Percentiles rank a stretch among this genome's conserved stretches.
phyloP scores from a whole-genome alignment of 2,113 vertebrate genomes.

The Pagrus major region DNA sequence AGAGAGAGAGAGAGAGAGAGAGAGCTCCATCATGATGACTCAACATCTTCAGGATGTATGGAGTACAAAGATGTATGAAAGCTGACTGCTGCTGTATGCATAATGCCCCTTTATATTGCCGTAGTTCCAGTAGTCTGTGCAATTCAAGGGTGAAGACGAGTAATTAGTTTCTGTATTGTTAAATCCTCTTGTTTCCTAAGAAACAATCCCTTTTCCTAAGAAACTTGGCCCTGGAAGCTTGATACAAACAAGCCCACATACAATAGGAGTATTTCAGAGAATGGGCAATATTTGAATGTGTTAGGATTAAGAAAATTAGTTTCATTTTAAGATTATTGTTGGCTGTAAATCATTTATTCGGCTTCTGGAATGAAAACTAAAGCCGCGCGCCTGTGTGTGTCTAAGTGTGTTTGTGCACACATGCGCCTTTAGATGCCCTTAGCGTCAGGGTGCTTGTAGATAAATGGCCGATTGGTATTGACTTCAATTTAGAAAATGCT shows the following conservation, averaged over 20 bases:
- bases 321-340: slow-evolving; percentile 58
- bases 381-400: not conserved
- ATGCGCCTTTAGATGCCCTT: slow-evolving; percentile 65
- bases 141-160: slow-evolving; percentile 55
- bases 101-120: slow-evolving; percentile 53
- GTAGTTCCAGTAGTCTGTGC: slow-evolving; percentile 45
- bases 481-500: slow-evolving; percentile 85
- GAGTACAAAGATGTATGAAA: slow-evolving; percentile 49
- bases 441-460: slow-evolving; percentile 78
- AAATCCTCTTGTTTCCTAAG: slow-evolving; percentile 55
- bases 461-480: slow-evolving; percentile 82
- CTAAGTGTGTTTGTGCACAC: slow-evolving; percentile 35
- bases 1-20: slow-evolving; percentile 3
- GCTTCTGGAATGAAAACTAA: slow-evolving; percentile 31
- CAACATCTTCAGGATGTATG: slow-evolving; percentile 52
- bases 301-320: slow-evolving; percentile 63
- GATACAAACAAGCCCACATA: slow-evolving; percentile 44
- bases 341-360: slow-evolving; percentile 51
- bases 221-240: slow-evolving; percentile 35
- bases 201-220: slow-evolving; percentile 35
- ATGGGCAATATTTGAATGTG: slow-evolving; percentile 44
- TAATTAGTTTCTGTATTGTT: slow-evolving; percentile 64
- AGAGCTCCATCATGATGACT: slow-evolving; percentile 50
- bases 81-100: slow-evolving; percentile 51
- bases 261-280: slow-evolving; percentile 37